Base-by-base conservation (phyloP, 92 coral and sea anemone species). In the Ricordea florida region DNA sequence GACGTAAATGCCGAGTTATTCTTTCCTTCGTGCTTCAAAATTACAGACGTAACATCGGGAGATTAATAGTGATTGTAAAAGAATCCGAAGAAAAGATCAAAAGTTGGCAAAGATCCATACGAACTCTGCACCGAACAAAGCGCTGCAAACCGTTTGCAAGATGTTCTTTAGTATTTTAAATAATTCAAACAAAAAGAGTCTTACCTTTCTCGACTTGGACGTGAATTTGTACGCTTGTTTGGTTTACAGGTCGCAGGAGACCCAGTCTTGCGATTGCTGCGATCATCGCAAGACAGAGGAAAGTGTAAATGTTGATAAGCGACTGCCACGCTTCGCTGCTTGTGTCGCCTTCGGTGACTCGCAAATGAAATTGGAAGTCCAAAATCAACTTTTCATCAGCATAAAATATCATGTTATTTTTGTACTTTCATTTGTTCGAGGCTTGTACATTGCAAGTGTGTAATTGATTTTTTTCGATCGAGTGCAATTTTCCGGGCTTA, bases 151-250 rank as follows among this genome's bases (percentile, higher is more conserved):
- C n/a, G n/a, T n/a, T n/a, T n/a, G n/a, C n/a, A n/a, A n/a, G n/a
- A n/a, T n/a, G n/a, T n/a, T n/a, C n/a, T n/a, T n/a, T n/a, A 28
- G 37, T 14, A 20, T 21, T 27, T 66, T 2, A 11, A 21, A 21
- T 8, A n/a, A 31, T 36, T 18, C 28, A 35, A 33, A 68, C 24
- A 20, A 15, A 14, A 24, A 68, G 20, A 5, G 35, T 28, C 66
- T 55, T 70, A 70, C 77, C 77, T 70, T 13, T 64, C 5, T 70
- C 66, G 65, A 70, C 77, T 70, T 70, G 52, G 13, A 70, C 42
- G 26, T 57, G 41, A 30, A 70, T 18, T 30, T 70, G 64, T 20
- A 41, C 66, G 5, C 77, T 26, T 53, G 30, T 55, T 51, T 52
- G 53, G 15, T 30, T 70, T 41, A 43, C 31, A 22, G 52, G 30